A percentile compares a stretch with the other conserved stretches of the same genome.
Conservation (phyloP, 2,888 invertebrate genomes). For the Coelopa pilipes region DNA sequence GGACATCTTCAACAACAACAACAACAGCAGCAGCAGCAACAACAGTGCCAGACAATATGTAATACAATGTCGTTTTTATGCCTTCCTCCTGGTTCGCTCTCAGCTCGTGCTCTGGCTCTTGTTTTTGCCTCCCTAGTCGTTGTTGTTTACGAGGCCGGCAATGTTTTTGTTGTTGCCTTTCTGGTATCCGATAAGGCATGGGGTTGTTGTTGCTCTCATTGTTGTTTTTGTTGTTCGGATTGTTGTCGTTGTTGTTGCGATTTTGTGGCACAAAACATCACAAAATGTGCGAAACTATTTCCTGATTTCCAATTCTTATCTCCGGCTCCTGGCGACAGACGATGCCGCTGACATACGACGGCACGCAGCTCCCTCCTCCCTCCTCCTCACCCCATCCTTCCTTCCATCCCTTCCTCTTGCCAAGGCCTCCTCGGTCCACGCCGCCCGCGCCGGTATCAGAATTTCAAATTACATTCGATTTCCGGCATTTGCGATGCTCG, state of each 20-base stretch:
- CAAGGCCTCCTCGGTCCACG: neutral
- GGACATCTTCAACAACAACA: neutral
- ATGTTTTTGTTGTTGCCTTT: too few relatives aligned
- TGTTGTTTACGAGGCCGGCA: neutral
- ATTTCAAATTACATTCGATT: slow-evolving; percentile 65
- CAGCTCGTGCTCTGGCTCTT: neutral
- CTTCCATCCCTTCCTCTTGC: too few relatives aligned
- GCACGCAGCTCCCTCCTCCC: too few relatives aligned
- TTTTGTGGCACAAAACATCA: slow-evolving; percentile 37
- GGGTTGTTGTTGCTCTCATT: neutral
- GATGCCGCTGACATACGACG: neutral
- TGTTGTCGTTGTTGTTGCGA: neutral
- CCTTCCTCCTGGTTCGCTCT: too few relatives aligned
- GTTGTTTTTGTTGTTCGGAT: neutral
- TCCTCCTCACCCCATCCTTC: too few relatives aligned
- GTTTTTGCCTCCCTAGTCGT: neutral
- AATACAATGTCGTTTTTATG: neutral
- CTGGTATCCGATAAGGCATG: slow-evolving; percentile 1
- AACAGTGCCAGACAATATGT: neutral
- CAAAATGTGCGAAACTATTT: slow-evolving; percentile 40
- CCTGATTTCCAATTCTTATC: slow-evolving; percentile 30
- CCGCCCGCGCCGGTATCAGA: slow-evolving; percentile 49
- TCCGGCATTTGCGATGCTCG: slow-evolving; percentile 62
- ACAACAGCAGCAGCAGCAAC: neutral
- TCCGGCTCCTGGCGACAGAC: slow-evolving; percentile 14